Evolutionary conservation across 2,113 vertebrate genomes (phyloP).

Genomic region (Tor tambroides): DNA sequence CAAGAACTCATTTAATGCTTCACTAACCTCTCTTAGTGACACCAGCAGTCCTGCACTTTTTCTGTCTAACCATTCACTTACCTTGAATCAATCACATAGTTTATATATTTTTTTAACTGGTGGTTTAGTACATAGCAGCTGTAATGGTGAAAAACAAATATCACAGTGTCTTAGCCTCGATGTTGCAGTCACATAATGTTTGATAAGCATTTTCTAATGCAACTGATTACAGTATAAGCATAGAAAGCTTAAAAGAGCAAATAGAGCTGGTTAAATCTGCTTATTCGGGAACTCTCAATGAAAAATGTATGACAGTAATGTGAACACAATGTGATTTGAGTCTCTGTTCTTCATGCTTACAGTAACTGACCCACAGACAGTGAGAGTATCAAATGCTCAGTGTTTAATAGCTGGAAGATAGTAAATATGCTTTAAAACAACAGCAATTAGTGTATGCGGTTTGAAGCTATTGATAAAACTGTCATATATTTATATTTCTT

Average conservation of each 20-base stretch:
- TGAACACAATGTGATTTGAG: too few species aligned
- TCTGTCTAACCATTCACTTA: not conserved
- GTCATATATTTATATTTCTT: too few species aligned
- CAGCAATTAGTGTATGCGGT: too few species aligned
- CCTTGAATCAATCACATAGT: not conserved
- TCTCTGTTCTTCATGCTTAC: too few species aligned
- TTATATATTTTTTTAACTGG: not conserved
- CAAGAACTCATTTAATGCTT: slow-evolving; percentile 36
- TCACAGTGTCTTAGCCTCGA: not conserved
- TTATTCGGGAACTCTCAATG: not conserved
- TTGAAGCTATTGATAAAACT: too few species aligned
- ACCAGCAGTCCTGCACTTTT: not conserved
- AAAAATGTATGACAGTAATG: not conserved
- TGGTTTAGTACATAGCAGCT: too few species aligned
- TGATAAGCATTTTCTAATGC: not conserved
- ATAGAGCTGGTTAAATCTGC: not conserved
- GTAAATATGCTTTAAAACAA: too few species aligned
- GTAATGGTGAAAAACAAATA: not conserved
- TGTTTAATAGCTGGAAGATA: not conserved
- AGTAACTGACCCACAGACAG: not conserved
- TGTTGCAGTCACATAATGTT: not conserved
- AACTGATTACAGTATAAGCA: not conserved
- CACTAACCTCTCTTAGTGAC: slow-evolving; percentile 28
- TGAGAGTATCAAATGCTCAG: not conserved
- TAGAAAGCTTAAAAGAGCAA: not conserved